Evolutionary conservation across 2,797 vertebrate genomes (phyloP).

Genomic region (Neostethus bicornis): DNA sequence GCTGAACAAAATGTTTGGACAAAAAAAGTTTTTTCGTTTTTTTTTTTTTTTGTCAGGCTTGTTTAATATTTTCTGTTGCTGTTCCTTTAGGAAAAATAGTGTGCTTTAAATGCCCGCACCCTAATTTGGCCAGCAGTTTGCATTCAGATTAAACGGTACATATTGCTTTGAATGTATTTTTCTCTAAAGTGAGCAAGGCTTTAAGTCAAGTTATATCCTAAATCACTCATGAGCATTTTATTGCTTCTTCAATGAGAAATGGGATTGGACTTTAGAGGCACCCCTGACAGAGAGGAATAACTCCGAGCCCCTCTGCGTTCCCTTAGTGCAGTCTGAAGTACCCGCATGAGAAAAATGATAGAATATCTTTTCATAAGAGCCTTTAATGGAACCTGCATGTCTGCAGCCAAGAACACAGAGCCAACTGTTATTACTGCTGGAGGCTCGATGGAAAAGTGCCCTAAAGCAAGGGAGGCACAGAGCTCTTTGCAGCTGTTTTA

Average conservation of each 20-base stretch:
- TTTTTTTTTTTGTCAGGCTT: slow-evolving; percentile 55
- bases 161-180: slow-evolving; percentile 27
- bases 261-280: slow-evolving; percentile 56
- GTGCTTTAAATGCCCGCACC: slow-evolving; percentile 29
- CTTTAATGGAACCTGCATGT: slow-evolving; percentile 61
- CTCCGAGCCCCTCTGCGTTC: slow-evolving; percentile 38
- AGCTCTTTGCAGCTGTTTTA: slow-evolving; percentile 46
- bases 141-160: slow-evolving; percentile 45
- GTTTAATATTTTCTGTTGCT: slow-evolving; percentile 55
- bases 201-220: slow-evolving; percentile 53
- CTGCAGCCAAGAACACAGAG: slow-evolving; percentile 45
- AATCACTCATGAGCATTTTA: slow-evolving; percentile 66
- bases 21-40: slow-evolving; percentile 57
- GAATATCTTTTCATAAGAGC: slow-evolving; percentile 70
- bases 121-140: slow-evolving; percentile 48
- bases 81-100: slow-evolving; percentile 48
- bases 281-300: slow-evolving; percentile 60
- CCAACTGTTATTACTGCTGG: slow-evolving; percentile 52
- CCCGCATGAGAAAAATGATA: slow-evolving; percentile 52
- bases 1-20: slow-evolving; percentile 61
- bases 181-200: slow-evolving; percentile 56
- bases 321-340: slow-evolving; percentile 43
- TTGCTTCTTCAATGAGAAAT: slow-evolving; percentile 69
- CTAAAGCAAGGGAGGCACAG: slow-evolving; percentile 33
- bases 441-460: slow-evolving; percentile 42